Base-by-base conservation (phyloP, 2,797 vertebrate species). In the Botia almorhae region DNA sequence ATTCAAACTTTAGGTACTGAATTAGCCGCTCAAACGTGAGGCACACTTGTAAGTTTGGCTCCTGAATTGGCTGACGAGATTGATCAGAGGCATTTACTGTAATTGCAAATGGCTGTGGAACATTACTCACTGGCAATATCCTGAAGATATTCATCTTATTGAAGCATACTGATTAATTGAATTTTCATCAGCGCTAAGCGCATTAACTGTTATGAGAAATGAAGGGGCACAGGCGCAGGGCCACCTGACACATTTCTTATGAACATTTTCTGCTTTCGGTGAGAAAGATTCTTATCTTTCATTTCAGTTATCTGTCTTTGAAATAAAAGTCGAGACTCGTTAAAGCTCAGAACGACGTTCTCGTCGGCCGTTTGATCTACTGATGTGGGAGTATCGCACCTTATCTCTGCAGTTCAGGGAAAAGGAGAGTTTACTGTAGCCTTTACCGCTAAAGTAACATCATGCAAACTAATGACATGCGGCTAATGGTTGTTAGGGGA, bases 51-150 rank as follows among this genome's bases (percentile, higher is more conserved):
- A 39, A 64, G 63, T 55, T 10, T 64, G 4, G 78, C 8, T 71
- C 69, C 69, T 80, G 36, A 74, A 75, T 81, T 69, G 69, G 78
- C 64, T 81, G 51, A 39, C 36, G 39, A 70, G 81, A 86, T 84
- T 85, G 84, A 84, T 86, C 78, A 83, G 81, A 85, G 74, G 56
- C 83, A 81, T 84, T 86, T 86, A 86, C 81, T 76, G 78, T 86
- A 85, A 86, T 86, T 86, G 85, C 83, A 70, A 83, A 63, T 79
- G 85, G 78, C 74, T 76, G 76, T 80, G 76, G 67, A 80, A 68
- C 83, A 83, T 86, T 84, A 86, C 73, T 86, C 85, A 84, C 71
- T 26, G 51, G 83, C 85, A 84, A 86, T 86, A 85, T 86, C 85
- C 85, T 83, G 76, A 83, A 81, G 78, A 81, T 78, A 86, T 84